Evolutionary conservation across 2,797 vertebrate species (phyloP), one percentile per base, ranked within the genome.

Genomic region (Megalops cyprinoides): DNA sequence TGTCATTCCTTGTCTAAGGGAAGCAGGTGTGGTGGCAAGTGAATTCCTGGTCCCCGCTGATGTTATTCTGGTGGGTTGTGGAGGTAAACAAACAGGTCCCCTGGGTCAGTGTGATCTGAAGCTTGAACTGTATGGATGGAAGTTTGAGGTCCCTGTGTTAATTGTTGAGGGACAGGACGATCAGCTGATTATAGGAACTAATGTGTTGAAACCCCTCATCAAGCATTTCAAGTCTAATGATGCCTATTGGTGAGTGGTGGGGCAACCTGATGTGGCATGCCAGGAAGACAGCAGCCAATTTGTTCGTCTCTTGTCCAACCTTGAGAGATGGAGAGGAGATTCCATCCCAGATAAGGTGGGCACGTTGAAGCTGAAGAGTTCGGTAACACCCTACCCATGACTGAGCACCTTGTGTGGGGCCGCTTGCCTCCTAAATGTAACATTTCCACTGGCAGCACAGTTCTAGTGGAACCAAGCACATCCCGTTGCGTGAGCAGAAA

Each of bases 361-460:
- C 0, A 84, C 71, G 37, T 83, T 83, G 8, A 87, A 85, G 46
- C 15, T 84, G 15, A 85, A 77, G 51, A 74, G 0, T 14, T 74
- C 84, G 49, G 44, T 86, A 0, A 85, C 77, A 15, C 77, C 0
- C 79, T 78, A 12, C 79, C 81, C 4, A 51, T 81, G 69, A 80
- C 23, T 44, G 84, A 88, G 58, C 81, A 86, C 34, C 44, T 88
- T 4, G 83, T 85, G 1, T 86, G 78, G 84, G 80, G 67, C 20
- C 31, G 34, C n/a, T 10, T 87, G 12, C 65, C 60, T 18, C n/a
- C 28, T 0, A 37, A 34, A 23, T 23, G 28, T 0, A 3, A 25
- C 4, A 4, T 79, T 20, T 55, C 79, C 1, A 65, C 28, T 37
- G 85, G 7, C n/a, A 58, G 56, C n/a, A 58, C 56, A 8, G 55